A percentile compares a stretch with the other conserved stretches of the same genome.
These are phyloP conservation scores for Diplolepis rosae DNA, from an alignment of 2,888 invertebrate genomes.

Conservation along the genomic window DNA sequence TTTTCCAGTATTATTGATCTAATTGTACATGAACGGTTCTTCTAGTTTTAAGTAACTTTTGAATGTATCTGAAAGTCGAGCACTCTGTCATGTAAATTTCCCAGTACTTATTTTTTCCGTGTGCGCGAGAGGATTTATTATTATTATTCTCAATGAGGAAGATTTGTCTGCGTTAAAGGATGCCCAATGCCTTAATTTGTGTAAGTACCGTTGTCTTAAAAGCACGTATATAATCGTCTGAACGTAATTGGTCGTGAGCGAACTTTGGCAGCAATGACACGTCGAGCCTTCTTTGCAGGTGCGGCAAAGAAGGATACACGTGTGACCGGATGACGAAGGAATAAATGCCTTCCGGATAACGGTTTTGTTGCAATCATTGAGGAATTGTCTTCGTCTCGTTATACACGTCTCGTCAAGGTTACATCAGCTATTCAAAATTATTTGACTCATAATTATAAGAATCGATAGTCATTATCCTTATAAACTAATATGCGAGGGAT, in stretches of 20 bases:
- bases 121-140: no score
- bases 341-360: constrained; percentile 69
- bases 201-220: constrained; percentile 12
- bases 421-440: no score
- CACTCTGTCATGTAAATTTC: no score
- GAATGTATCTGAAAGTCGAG: no score
- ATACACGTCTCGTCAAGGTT: constrained; percentile 60
- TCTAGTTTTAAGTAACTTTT: no score
- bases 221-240: background rate
- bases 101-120: no score
- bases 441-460: no score
- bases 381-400: constrained; percentile 49
- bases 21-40: no score
- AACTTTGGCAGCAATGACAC: constrained; percentile 16
- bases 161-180: background rate
- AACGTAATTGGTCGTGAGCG: constrained; percentile 17
- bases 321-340: constrained; percentile 56
- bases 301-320: constrained; percentile 49
- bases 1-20: no score
- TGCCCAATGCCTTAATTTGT: background rate
- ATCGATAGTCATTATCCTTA: no score
- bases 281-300: constrained; percentile 33
- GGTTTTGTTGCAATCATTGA: constrained; percentile 58
- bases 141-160: no score
- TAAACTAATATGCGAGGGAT: no score